These are phyloP conservation scores for Myrmecophaga tridactyla DNA, from an alignment of 2,113 vertebrate species.

Conservation along the genomic window DNA sequence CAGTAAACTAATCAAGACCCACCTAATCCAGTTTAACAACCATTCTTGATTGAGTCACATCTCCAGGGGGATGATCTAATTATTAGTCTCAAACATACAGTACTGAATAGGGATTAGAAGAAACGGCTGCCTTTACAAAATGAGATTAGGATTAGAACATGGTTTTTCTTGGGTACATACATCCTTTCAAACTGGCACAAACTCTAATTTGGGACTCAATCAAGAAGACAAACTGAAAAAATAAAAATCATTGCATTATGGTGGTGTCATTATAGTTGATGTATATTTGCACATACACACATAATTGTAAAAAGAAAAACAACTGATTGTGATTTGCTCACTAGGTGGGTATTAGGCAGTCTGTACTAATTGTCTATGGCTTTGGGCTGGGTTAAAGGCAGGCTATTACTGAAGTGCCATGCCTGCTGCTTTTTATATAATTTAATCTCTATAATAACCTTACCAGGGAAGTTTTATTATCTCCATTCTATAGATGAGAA, in stretches of 20 bases:
- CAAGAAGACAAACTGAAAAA: slow-evolving; percentile 2
- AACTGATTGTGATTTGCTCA: neutral
- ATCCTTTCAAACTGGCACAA: too few relatives aligned
- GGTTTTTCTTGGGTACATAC: too few relatives aligned
- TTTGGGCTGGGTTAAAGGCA: neutral
- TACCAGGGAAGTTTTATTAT: neutral
- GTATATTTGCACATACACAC: neutral
- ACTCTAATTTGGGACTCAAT: neutral
- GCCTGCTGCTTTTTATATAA: neutral
- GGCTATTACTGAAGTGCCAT: neutral
- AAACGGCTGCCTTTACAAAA: too few relatives aligned
- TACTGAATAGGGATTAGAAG: too few relatives aligned
- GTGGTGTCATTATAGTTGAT: neutral
- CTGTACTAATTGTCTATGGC: neutral
- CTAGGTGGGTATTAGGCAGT: too few relatives aligned
- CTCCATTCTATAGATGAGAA: neutral
- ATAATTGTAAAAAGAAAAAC: neutral
- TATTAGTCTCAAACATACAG: too few relatives aligned
- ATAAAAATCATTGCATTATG: neutral
- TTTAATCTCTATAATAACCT: too few relatives aligned
- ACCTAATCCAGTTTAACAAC: too few relatives aligned
- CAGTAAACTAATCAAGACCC: too few relatives aligned
- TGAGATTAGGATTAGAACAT: too few relatives aligned
- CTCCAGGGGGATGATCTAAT: too few relatives aligned
- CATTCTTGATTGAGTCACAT: too few relatives aligned